Conservation (phyloP, 2,797 vertebrate genomes). For the Coregonus ussuriensis region DNA sequence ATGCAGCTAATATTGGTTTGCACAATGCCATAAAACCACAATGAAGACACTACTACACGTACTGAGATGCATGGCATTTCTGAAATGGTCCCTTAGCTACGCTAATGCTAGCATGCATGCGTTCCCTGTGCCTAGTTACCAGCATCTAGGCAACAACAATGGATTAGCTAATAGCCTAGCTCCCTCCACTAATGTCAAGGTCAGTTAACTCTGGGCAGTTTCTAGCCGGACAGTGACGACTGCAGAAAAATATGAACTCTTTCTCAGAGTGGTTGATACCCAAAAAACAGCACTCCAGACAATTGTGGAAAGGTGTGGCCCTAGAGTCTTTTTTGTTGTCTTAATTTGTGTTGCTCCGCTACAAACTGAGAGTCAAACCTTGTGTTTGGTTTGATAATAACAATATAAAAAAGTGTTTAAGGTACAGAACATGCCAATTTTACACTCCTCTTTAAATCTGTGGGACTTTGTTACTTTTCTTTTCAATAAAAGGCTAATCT, state of each 20-base stretch:
- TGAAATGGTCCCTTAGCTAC: constrained; percentile 56
- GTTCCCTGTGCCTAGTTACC: constrained; percentile 38
- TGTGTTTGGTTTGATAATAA: not conserved
- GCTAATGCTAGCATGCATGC: constrained; percentile 26
- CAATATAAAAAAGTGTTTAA: no score
- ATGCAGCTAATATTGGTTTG: no score
- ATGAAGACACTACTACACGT: not conserved
- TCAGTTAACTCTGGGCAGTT: constrained; percentile 48
- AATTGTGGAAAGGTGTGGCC: not conserved
- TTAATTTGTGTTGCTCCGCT: not conserved
- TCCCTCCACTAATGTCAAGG: constrained; percentile 61
- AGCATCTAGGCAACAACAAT: constrained; percentile 51
- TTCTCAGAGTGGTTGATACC: constrained; percentile 3
- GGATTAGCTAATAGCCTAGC: constrained; percentile 35
- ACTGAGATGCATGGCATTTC: constrained; percentile 57
- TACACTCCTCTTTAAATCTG: no score
- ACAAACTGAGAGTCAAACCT: not conserved
- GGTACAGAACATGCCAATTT: no score
- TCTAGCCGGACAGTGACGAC: constrained; percentile 23
- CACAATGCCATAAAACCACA: no score
- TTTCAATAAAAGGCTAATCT: no score
- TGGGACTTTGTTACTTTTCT: no score
- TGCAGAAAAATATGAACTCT: not conserved
- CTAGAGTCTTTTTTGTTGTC: no score
- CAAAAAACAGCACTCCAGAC: not conserved